Evolutionary conservation across 2,888 invertebrate species (phyloP).

Genomic region (Napeogenes inachia): DNA sequence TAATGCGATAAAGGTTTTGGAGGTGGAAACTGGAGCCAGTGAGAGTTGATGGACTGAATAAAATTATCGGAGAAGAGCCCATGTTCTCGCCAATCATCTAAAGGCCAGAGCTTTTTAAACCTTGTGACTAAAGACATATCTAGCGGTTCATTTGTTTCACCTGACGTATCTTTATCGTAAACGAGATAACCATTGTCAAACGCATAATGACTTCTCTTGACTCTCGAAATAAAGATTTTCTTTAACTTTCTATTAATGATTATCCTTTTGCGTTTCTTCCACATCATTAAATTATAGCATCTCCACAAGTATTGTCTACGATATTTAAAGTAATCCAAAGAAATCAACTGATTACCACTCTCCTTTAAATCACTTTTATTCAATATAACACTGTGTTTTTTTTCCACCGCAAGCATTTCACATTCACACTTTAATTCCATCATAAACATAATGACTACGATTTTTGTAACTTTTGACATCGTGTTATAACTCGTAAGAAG

Average conservation of each 20-base stretch:
- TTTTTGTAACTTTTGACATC: slow-evolving; percentile 48
- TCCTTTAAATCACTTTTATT: slow-evolving; percentile 36
- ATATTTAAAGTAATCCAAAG: slow-evolving; percentile 45
- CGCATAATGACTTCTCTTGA: slow-evolving; percentile 28
- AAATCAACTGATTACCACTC: slow-evolving; percentile 32
- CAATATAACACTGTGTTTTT: slow-evolving; percentile 32
- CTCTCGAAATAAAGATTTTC: slow-evolving; percentile 30
- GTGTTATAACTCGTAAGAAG: slow-evolving; percentile 26
- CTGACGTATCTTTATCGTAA: slow-evolving; percentile 5
- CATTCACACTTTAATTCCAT: slow-evolving; percentile 33
- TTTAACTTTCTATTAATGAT: slow-evolving; percentile 21
- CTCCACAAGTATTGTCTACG: slow-evolving; percentile 49
- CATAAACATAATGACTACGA: slow-evolving; percentile 42
- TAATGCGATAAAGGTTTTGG: slow-evolving; percentile 77
- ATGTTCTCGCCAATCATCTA: slow-evolving; percentile 68
- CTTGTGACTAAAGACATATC: slow-evolving; percentile 29
- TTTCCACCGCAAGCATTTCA: slow-evolving; percentile 34
- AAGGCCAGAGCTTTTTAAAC: slow-evolving; percentile 63
- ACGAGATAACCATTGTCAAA: slow-evolving; percentile 12
- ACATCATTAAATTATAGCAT: slow-evolving; percentile 55
- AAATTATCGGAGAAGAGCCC: slow-evolving; percentile 78
- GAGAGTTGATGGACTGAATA: slow-evolving; percentile 77
- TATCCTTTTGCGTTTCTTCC: slow-evolving; percentile 62
- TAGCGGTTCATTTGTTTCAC: slow-evolving; percentile 1
- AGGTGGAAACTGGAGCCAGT: slow-evolving; percentile 84